Evolutionary conservation across 2,888 invertebrate genomes (phyloP), one percentile per base, ranked within the genome.

Genomic region (Amorpha juglandis): DNA sequence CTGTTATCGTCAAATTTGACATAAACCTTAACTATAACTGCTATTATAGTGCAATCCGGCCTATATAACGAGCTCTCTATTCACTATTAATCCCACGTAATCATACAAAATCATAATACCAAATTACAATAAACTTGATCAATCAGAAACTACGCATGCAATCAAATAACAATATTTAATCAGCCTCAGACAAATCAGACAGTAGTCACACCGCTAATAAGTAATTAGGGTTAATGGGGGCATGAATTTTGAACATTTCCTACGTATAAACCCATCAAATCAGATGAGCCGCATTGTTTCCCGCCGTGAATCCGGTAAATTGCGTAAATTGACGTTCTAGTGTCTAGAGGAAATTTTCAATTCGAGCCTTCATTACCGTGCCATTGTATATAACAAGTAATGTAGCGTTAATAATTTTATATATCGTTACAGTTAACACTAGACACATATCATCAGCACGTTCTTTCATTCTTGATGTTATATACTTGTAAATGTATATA

Each of bases 391-490:
- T 87, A 81, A 75, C 76, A 70, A 70, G 67, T 74, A 74, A 58
- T 21, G 47, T 89, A 89, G 86, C 74, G 76, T 86, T 88, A 87
- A 84, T 82, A 84, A 83, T 90, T 90, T 90, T 89, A 86, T 90
- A 91, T 87, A 79, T 87, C 77, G 75, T 78, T 76, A 80, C 76
- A 74, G 76, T 72, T 72, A 69, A 82, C 90, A 90, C 89, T 89
- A 89, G 90, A 87, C 74, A 78, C 84, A 93, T 93, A 93, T 93
- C 92, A 92, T 90, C 81, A 70, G 91, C 92, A 92, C 92, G 84
- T 82, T 85, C 83, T 89, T 84, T 90, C 88, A 90, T 87, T 91
- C 88, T 92, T 84, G 90, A 81, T 92, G 91, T 92, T 88, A 87
- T 77, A 83, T 82, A 84, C 84, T 85, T 81, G 76, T 80, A 82